These are phyloP conservation scores for Lutjanus erythropterus DNA, from an alignment of 2,113 vertebrate genomes.

Conservation along the genomic window DNA sequence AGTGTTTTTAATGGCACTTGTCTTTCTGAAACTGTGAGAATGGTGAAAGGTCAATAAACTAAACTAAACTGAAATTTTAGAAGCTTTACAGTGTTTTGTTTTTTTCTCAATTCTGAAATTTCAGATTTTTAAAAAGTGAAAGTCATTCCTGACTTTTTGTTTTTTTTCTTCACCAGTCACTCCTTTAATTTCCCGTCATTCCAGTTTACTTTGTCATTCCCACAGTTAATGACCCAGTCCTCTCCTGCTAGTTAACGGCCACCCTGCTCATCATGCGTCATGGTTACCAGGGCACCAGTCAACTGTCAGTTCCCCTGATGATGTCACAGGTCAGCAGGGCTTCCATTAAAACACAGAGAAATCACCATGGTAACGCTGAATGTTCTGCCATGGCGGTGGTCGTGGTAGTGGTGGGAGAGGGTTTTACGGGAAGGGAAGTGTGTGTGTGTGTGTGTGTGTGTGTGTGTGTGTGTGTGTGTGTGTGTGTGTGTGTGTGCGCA, in stretches of 20 bases:
- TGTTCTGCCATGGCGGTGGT: slow-evolving; percentile 65
- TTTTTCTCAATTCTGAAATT: background rate
- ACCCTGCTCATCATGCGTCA: slow-evolving; percentile 62
- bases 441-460: slow-evolving; percentile 33
- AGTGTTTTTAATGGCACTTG: too few relatives aligned
- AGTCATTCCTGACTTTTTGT: too few relatives aligned
- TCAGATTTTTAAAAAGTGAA: background rate
- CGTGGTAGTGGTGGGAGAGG: slow-evolving; percentile 55
- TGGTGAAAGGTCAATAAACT: too few relatives aligned
- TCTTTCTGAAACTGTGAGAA: too few relatives aligned
- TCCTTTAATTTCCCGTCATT: slow-evolving; percentile 12
- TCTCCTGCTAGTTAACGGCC: slow-evolving; percentile 20
- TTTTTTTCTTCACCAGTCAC: background rate
- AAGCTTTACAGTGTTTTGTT: background rate
- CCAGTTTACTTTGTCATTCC: slow-evolving; percentile 41
- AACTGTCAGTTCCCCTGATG: slow-evolving; percentile 45
- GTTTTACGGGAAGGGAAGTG: slow-evolving; percentile 79
- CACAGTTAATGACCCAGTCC: slow-evolving; percentile 45
- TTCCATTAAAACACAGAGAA: slow-evolving; percentile 60
- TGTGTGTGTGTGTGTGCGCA: background rate
- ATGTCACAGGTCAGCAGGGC: slow-evolving; percentile 73
- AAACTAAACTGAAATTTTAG: background rate
- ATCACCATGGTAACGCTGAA: slow-evolving; percentile 66
- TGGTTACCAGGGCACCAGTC: slow-evolving; percentile 59
- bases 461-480: slow-evolving; percentile 30